Conservation (phyloP, 2,113 vertebrate genomes). For the Talpa occidentalis region DNA sequence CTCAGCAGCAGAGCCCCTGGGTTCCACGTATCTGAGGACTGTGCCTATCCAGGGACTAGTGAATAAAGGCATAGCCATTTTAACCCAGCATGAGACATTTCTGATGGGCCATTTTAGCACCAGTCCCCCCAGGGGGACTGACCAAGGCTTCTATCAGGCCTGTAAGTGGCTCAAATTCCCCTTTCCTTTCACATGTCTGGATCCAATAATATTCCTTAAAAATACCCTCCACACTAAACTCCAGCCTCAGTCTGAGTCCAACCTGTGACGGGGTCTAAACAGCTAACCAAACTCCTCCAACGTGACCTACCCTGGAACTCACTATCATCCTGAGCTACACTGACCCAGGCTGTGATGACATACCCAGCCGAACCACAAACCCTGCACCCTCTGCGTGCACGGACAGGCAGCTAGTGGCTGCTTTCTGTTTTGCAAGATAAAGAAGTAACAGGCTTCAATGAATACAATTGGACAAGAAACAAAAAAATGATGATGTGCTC, state of each 20-base stretch:
- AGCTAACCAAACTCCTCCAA: background rate
- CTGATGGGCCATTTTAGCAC: background rate
- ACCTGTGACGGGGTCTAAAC: background rate
- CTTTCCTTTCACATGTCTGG: background rate
- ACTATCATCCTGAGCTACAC: too few species aligned
- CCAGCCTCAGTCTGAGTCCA: background rate
- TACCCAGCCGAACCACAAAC: background rate
- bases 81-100: background rate
- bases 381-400: background rate
- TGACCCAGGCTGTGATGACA: background rate
- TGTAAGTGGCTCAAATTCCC: background rate
- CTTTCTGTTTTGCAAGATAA: constrained; percentile 34
- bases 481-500: constrained; percentile 33
- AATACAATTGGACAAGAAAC: constrained; percentile 59
- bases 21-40: too few species aligned
- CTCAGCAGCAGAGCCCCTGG: background rate
- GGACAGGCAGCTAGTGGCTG: background rate
- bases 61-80: background rate
- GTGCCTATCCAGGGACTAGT: background rate
- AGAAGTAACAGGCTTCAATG: constrained; percentile 14
- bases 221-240: background rate
- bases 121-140: background rate
- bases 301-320: background rate
- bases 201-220: background rate
- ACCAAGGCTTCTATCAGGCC: too few species aligned